phyloP scores from a whole-genome alignment of 2,888 invertebrate genomes.

The Cheilosia impressa region DNA sequence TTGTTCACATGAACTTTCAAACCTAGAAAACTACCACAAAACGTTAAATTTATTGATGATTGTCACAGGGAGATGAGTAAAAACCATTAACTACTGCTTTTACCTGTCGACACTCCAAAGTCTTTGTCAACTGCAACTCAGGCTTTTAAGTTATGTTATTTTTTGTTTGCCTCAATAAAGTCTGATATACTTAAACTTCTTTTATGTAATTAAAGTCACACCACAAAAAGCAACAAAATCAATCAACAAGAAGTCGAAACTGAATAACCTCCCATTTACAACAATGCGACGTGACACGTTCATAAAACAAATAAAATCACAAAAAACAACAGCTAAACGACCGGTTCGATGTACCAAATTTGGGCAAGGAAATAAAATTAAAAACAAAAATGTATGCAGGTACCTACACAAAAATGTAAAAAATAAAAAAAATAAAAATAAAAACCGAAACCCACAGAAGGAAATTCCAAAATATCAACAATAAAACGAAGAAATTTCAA shows the following conservation, averaged over 20 bases:
- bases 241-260: constrained; percentile 23
- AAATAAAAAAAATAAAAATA: no score
- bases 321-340: constrained; percentile 33
- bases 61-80: no score
- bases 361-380: constrained; percentile 46
- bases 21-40: no score
- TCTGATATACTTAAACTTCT: constrained; percentile 2
- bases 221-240: constrained; percentile 18
- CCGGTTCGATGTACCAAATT: constrained; percentile 68
- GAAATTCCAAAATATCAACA: not conserved
- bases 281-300: constrained; percentile 28
- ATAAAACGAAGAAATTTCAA: not conserved
- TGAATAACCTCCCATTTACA: constrained; percentile 39
- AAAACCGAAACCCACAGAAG: not conserved
- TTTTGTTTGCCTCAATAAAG: not conserved
- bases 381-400: constrained; percentile 19
- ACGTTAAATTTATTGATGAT: no score
- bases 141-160: not conserved
- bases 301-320: constrained; percentile 21
- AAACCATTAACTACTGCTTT: no score
- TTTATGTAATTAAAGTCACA: constrained; percentile 1
- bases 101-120: no score
- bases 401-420: not conserved
- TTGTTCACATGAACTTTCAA: no score
- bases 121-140: no score